Evolutionary conservation across 2,797 vertebrate species (phyloP).

Genomic region (Melanotaenia nigrans): DNA sequence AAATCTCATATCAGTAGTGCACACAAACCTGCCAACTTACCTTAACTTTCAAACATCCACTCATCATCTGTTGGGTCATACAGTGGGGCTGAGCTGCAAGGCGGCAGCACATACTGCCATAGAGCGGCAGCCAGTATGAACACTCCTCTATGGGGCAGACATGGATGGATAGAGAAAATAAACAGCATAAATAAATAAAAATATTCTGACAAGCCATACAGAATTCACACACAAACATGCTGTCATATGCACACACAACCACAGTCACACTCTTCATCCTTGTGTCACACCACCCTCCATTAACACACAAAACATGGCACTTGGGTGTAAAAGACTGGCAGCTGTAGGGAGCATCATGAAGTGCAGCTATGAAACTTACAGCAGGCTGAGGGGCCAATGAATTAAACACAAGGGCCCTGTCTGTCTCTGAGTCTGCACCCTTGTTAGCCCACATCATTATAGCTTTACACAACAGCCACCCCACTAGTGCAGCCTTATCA

Average conservation of each 20-base stretch:
- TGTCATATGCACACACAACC: conserved; percentile 14
- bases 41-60: conserved; percentile 89
- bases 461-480: conserved; percentile 68
- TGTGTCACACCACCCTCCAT: conserved; percentile 7
- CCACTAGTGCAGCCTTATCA: conserved; percentile 46
- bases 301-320: conserved; percentile 38
- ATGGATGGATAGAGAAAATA: conserved; percentile 32
- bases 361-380: conserved; percentile 73
- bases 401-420: conserved; percentile 76
- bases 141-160: conserved; percentile 85
- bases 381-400: conserved; percentile 71
- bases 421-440: conserved; percentile 58
- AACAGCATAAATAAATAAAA: conserved; percentile 53
- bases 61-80: conserved; percentile 89
- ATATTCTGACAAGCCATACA: conserved; percentile 33
- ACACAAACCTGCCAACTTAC: conserved; percentile 60
- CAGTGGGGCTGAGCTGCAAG: conserved; percentile 92
- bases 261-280: neutral
- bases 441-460: conserved; percentile 75
- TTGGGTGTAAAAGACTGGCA: conserved; percentile 59
- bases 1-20: neutral
- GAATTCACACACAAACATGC: conserved; percentile 29
- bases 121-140: conserved; percentile 94
- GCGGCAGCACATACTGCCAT: conserved; percentile 93
- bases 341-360: conserved; percentile 63